Conservation (phyloP, 2,113 vertebrate genomes). For the Phalacrocorax brasilianus region DNA sequence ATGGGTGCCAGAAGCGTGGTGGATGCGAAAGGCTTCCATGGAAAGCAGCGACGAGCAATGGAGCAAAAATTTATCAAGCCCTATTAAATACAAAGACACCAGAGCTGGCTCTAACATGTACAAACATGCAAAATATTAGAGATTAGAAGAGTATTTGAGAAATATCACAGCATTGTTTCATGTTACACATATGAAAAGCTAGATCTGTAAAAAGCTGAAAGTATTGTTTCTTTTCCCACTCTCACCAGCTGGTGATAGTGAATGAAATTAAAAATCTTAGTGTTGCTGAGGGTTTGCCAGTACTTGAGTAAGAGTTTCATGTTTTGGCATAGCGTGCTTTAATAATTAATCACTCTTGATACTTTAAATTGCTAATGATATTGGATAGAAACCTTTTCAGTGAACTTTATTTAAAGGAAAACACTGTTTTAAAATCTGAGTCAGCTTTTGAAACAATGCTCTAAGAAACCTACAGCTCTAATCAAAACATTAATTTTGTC, state of each 20-base stretch:
- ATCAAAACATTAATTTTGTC: not conserved
- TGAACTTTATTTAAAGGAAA: constrained; percentile 34
- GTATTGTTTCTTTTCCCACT: not conserved
- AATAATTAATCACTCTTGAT: constrained; percentile 56
- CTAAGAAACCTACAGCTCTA: not conserved
- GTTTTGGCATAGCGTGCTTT: constrained; percentile 9
- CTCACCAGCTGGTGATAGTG: not conserved
- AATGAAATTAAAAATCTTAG: not conserved
- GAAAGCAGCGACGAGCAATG: not conserved
- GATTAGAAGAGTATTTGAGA: not conserved
- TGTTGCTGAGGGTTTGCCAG: not conserved
- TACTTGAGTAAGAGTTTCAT: constrained; percentile 6
- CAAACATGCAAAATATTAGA: not conserved
- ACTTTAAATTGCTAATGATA: constrained; percentile 39
- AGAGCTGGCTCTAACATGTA: not conserved
- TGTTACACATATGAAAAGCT: not conserved
- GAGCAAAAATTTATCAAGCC: not conserved
- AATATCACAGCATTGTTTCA: not conserved
- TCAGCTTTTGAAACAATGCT: constrained; percentile 6
- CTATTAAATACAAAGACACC: not conserved
- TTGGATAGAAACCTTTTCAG: not conserved
- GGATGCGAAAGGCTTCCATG: not conserved
- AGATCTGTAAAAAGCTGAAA: not conserved
- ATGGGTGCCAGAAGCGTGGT: not conserved
- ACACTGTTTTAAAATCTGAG: not conserved